A percentile compares a stretch with the other conserved stretches of the same genome.
Conservation (phyloP, 2,888 invertebrate genomes). For the Carpatolechia fugitivella region DNA sequence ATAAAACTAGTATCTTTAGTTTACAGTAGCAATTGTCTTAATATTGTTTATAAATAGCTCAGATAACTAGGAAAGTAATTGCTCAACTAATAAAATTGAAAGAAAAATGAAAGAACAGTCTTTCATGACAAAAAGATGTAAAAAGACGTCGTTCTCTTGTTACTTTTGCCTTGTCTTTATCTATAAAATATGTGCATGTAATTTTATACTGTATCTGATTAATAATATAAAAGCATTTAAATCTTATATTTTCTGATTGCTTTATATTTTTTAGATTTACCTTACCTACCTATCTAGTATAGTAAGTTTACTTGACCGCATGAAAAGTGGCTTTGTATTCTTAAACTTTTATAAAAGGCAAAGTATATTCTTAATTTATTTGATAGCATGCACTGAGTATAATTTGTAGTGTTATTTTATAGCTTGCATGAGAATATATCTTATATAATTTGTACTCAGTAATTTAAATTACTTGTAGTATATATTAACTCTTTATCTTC, state of each 20-base stretch:
- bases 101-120: not conserved
- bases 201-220: not conserved
- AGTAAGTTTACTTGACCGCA: not conserved
- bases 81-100: not conserved
- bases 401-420: slow-evolving; percentile 51
- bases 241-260: slow-evolving; percentile 25
- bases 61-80: not conserved
- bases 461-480: slow-evolving; percentile 34
- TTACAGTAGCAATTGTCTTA: not conserved
- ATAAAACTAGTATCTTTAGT: not conserved
- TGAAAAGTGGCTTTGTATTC: slow-evolving; percentile 44
- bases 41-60: not conserved
- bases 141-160: not conserved
- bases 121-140: not conserved
- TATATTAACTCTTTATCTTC: slow-evolving; percentile 66
- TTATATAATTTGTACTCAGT: slow-evolving; percentile 44
- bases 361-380: slow-evolving; percentile 9
- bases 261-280: slow-evolving; percentile 36
- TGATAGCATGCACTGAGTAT: slow-evolving; percentile 66
- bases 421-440: slow-evolving; percentile 73
- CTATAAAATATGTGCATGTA: slow-evolving; percentile 2
- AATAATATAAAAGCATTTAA: not conserved
- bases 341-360: slow-evolving; percentile 29
- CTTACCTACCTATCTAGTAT: no score
- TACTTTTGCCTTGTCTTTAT: not conserved